phyloP scores from a whole-genome alignment of 2,888 invertebrate genomes.

The Litoditis marina region DNA sequence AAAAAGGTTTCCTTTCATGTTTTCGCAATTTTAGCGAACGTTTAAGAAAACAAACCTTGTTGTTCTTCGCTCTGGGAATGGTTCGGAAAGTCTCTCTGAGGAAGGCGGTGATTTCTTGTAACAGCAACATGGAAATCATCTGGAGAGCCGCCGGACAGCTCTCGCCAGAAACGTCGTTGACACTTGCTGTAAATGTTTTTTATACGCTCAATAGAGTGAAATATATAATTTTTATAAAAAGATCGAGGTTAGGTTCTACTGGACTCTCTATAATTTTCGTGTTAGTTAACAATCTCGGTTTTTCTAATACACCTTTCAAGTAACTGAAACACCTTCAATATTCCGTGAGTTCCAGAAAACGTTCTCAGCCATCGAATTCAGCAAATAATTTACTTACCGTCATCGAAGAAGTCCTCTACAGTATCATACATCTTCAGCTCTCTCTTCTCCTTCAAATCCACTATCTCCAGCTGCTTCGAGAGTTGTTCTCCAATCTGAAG shows the following conservation, averaged over 20 bases:
- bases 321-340: no score
- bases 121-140: conserved; percentile 84
- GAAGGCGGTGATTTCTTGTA: conserved; percentile 95
- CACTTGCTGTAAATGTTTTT: conserved; percentile 14
- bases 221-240: no score
- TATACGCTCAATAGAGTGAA: no score
- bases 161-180: conserved; percentile 71
- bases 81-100: conserved; percentile 88
- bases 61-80: conserved; percentile 63
- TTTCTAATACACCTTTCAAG: no score
- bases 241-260: no score
- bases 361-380: not conserved
- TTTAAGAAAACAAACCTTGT: conserved; percentile 4
- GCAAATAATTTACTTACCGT: conserved; percentile 70
- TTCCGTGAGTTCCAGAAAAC: no score
- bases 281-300: no score
- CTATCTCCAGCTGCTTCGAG: conserved; percentile 76
- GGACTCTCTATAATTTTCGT: no score
- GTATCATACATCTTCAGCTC: conserved; percentile 66
- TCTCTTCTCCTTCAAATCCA: conserved; percentile 64
- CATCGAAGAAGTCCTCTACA: conserved; percentile 93
- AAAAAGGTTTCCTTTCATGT: not conserved
- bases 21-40: not conserved
- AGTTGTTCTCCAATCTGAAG: conserved; percentile 73
- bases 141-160: conserved; percentile 76